Base-by-base conservation (phyloP, 2,797 vertebrate genomes). In the Sebastes matsubarae region DNA sequence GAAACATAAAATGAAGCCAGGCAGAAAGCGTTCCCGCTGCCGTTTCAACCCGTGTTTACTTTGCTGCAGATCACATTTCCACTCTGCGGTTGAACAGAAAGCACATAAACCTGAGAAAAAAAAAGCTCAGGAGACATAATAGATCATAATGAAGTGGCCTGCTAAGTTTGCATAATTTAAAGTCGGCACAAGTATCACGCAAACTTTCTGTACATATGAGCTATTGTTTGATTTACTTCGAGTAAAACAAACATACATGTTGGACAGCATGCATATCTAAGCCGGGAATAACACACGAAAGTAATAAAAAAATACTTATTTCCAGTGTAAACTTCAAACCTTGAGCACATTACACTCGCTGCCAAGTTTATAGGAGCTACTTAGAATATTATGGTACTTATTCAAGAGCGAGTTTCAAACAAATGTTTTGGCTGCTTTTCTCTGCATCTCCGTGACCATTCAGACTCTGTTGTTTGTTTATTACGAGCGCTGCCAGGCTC, bases 1-100 rank as follows among this genome's bases (percentile, higher is more conserved):
- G 8, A 79, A 68, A 89, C 69, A 72, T 83, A 61, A 79, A 77
- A 66, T 4, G 36, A 81, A 89, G 75, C 80, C 72, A 52, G 66
- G 42, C 80, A 73, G 85, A 85, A 85, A 85, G 54, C 6, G n/a
- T 60, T 68, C 75, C 78, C 7, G 65, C 87, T 65, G 87, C 81
- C 14, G 52, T 72, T 88, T 84, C 70, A 63, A 83, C 87, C 84
- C 46, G 61, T 81, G 89, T 93, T 92, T 92, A 87, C 74, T 81
- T 29, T 87, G 81, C 84, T 75, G 89, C 65, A 60, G 59, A 84
- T 92, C 88, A 82, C 73, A 2, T 88, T 91, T 90, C 83, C 83
- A 85, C 72, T 67, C 85, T 70, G 84, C 13, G 75, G 83, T 79
- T 7, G 13, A 65, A 77, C 75, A 8, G 6, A 89, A 86, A 87